Conservation (phyloP, 2,888 invertebrate genomes). For the Pheosia tremula region DNA sequence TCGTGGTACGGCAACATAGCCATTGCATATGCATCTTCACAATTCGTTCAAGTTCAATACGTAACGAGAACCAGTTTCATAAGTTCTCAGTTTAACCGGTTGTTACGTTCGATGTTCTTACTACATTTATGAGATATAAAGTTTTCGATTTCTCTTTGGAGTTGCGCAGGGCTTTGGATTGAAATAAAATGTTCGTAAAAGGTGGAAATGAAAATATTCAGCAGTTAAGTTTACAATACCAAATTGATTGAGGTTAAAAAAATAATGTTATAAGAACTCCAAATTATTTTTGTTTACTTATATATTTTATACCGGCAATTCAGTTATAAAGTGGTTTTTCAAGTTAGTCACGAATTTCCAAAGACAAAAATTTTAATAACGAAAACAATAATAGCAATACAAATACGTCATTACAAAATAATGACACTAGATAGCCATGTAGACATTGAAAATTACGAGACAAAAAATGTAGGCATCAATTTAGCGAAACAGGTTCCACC, state of each 20-base stretch:
- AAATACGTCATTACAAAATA: neutral
- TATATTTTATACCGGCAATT: too few species aligned
- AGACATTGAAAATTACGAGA: conserved; percentile 39
- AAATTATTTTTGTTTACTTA: too few species aligned
- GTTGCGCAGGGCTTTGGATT: conserved; percentile 7
- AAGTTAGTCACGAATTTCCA: neutral
- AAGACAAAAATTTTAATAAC: neutral
- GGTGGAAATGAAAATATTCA: neutral
- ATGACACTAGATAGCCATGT: conserved; percentile 23
- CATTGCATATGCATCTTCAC: conserved; percentile 44
- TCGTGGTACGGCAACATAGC: conserved; percentile 30
- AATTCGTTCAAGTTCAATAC: conserved; percentile 61
- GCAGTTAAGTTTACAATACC: neutral
- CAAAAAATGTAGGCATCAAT: conserved; percentile 44
- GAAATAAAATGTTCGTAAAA: neutral
- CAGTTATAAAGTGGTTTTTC: too few species aligned
- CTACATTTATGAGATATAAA: conserved; percentile 59
- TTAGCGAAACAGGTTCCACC: conserved; percentile 61
- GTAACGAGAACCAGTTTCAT: conserved; percentile 69
- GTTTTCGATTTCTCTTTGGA: conserved; percentile 42
- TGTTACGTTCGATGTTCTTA: conserved; percentile 62
- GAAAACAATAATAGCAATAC: neutral
- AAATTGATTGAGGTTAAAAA: too few species aligned
- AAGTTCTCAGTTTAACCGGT: conserved; percentile 58
- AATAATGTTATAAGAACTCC: too few species aligned